phyloP scores from a whole-genome alignment of 2,888 invertebrate genomes.

The Drosophila pegasa region DNA sequence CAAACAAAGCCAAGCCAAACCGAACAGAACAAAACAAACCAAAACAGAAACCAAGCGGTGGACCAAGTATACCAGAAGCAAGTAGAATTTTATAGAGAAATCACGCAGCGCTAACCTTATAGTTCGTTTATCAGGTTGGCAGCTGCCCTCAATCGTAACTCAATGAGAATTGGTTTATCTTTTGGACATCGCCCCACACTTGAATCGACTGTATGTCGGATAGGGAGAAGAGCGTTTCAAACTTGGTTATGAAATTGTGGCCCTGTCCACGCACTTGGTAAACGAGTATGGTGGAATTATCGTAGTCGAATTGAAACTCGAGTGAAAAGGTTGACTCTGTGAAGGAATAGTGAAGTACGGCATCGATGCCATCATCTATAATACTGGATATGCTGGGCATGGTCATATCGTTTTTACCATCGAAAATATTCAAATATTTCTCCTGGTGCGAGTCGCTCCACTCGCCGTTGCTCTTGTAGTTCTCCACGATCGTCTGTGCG shows the following conservation, averaged over 20 bases:
- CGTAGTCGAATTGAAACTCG: constrained; percentile 77
- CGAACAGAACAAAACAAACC: constrained; percentile 19
- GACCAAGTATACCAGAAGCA: constrained; percentile 2
- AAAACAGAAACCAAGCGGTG: constrained; percentile 26
- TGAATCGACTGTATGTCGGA: constrained; percentile 81
- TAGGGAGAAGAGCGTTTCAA: constrained; percentile 73
- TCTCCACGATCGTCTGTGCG: constrained; percentile 77
- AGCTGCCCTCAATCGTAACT: constrained; percentile 63
- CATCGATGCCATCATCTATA: constrained; percentile 47
- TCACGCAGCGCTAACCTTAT: constrained; percentile 54
- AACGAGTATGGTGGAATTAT: constrained; percentile 67
- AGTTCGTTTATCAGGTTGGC: constrained; percentile 7
- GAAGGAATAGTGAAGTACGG: constrained; percentile 74
- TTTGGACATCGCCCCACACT: constrained; percentile 84
- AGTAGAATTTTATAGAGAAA: constrained; percentile 6
- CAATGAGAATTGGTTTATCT: constrained; percentile 80
- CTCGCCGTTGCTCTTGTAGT: constrained; percentile 79
- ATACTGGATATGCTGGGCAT: constrained; percentile 27
- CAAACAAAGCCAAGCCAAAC: constrained; percentile 12
- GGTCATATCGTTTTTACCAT: constrained; percentile 70
- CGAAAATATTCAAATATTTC: constrained; percentile 63
- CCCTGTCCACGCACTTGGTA: constrained; percentile 77
- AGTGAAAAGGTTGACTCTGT: constrained; percentile 82
- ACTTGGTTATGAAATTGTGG: constrained; percentile 74
- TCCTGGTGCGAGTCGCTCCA: constrained; percentile 81